These are phyloP conservation scores for Maniola hyperantus DNA, from an alignment of 2,888 invertebrate genomes.

Conservation along the genomic window DNA sequence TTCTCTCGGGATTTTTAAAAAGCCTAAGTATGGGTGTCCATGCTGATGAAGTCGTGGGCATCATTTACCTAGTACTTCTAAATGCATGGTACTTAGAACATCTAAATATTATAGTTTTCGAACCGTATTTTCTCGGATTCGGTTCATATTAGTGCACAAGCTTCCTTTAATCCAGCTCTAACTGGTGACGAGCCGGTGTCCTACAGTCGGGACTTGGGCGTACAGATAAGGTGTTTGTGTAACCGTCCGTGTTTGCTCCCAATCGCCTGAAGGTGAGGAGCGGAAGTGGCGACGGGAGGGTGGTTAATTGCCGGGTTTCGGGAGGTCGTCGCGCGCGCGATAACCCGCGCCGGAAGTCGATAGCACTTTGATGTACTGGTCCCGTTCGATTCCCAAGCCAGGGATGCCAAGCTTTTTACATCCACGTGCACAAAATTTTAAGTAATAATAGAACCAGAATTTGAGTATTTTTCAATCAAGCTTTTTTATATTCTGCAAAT, in stretches of 20 bases:
- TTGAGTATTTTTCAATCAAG: no score
- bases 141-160: no score
- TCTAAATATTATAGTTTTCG: no score
- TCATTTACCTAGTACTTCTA: no score
- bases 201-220: background rate
- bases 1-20: no score
- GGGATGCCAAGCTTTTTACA: background rate
- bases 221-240: constrained; percentile 39
- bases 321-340: constrained; percentile 68
- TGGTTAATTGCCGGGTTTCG: constrained; percentile 75
- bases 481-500: no score
- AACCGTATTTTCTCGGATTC: no score
- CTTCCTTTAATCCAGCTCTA: no score
- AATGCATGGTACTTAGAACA: no score
- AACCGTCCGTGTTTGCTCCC: constrained; percentile 44
- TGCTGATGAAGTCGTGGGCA: no score
- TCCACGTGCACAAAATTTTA: background rate
- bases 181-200: background rate
- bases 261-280: constrained; percentile 47
- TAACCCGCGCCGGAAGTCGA: constrained; percentile 79
- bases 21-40: no score
- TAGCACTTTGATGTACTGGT: constrained; percentile 75
- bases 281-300: constrained; percentile 55
- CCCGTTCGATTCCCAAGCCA: constrained; percentile 58
- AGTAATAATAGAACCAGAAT: background rate